A percentile compares a stretch with the other conserved stretches of the same genome.
Conservation (phyloP, 2,797 vertebrate species). For the Eulemur albifrons region DNA sequence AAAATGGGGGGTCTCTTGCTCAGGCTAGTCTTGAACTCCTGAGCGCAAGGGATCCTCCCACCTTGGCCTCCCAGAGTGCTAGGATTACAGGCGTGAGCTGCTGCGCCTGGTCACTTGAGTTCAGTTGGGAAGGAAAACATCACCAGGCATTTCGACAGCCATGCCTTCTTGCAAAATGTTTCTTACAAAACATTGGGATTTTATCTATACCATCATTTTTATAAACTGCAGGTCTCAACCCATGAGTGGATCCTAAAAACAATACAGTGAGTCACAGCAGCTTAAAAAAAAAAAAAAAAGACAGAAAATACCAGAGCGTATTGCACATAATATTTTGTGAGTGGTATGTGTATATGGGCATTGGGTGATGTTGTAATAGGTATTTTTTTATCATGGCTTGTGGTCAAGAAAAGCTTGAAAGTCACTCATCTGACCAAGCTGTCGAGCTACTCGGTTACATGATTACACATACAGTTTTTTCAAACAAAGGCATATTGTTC, state of each 20-base stretch:
- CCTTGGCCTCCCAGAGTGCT: no score
- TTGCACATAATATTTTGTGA: background rate
- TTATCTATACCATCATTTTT: conserved; percentile 54
- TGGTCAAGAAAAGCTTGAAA: conserved; percentile 39
- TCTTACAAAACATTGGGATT: conserved; percentile 72
- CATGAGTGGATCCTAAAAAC: background rate
- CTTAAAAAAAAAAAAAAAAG: background rate
- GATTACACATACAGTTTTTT: conserved; percentile 10
- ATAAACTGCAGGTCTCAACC: background rate
- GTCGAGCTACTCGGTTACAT: background rate
- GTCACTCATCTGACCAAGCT: background rate
- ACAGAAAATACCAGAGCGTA: background rate
- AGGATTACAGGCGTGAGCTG: no score
- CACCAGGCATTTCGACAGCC: conserved; percentile 65
- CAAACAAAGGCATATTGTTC: conserved; percentile 71
- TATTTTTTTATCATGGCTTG: conserved; percentile 47
- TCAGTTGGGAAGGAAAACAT: conserved; percentile 48
- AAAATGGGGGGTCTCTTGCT: no score
- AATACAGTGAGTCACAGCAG: background rate
- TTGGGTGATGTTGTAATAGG: conserved; percentile 9
- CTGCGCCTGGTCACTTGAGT: background rate
- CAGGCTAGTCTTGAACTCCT: no score
- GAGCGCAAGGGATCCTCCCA: no score
- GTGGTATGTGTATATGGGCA: background rate
- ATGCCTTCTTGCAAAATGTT: conserved; percentile 70